Base-by-base conservation (phyloP, 2,888 invertebrate genomes). In the Hesperia comma region DNA sequence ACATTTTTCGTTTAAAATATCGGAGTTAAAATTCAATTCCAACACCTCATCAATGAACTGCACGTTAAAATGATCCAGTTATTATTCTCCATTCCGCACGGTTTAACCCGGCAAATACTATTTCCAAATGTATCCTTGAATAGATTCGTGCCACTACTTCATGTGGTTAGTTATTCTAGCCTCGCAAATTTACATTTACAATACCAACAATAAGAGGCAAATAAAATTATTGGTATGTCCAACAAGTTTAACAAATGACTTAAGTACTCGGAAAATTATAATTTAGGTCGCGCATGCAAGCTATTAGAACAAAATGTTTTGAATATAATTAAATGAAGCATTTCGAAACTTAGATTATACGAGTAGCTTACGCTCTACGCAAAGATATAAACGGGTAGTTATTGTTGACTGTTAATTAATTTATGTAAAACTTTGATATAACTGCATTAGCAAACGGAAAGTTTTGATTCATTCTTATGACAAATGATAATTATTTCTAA, bases 191-290 rank as follows among this genome's bases (percentile, higher is more conserved):
- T 17, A 37, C 51, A 63, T 63, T 63, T 63, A 41, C 57, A 63
- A 55, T 46, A 14, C 40, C 19, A 57, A 63, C 57, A 63, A 57
- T 56, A 55, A 57, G 51, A 51, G 51, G 63, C 17, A 64, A 64
- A 64, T 64, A 57, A 64, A 64, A 64, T 64, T 64, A 57, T 64
- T 54, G 51, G 57, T 57, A 57, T 56, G 63, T 51, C 63, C 57
- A 64, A 57, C 51, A 64, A 57, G 26, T 49, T 57, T 40, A 64
- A 63, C 63, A 49, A 63, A 64, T 63, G 41, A 56, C 63, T 58
- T 64, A 64, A 58, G 57, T 64, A 64, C 21, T 58, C 41, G 57
- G 51, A 64, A 58, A 64, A 51, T 58, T 57, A 64, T 64, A 64
- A 64, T 58, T 58, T 53, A 64, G 63, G 63, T 64, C 63, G 63